Evolutionary conservation across 2,888 invertebrate genomes (phyloP).

Genomic region (Proisotoma minuta): DNA sequence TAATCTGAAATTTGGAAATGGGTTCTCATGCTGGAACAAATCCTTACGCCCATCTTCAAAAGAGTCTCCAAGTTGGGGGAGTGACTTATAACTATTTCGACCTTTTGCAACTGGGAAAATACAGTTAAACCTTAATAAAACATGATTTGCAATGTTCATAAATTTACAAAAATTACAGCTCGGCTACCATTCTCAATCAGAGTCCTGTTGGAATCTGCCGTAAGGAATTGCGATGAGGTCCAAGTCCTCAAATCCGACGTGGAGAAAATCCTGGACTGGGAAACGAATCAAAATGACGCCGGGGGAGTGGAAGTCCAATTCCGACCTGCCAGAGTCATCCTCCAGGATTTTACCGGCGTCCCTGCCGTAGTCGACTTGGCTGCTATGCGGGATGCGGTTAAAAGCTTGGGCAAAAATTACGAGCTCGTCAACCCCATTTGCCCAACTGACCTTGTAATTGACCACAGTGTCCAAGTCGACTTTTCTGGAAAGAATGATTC

Average conservation of each 20-base stretch:
- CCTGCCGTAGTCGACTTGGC: slow-evolving; percentile 99
- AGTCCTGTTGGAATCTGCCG: slow-evolving; percentile 88
- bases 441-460: slow-evolving; percentile 95
- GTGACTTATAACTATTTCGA: slow-evolving; percentile 31
- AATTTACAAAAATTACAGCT: neutral
- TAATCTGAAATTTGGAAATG: neutral
- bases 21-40: slow-evolving; percentile 15
- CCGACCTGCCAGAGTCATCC: slow-evolving; percentile 89
- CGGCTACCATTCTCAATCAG: slow-evolving; percentile 83
- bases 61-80: slow-evolving; percentile 14
- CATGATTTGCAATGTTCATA: too few species aligned
- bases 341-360: slow-evolving; percentile 91
- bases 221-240: slow-evolving; percentile 94
- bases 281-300: slow-evolving; percentile 62
- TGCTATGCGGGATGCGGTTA: slow-evolving; percentile 94
- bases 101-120: slow-evolving; percentile 23
- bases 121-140: slow-evolving; percentile 16
- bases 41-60: slow-evolving; percentile 26
- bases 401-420: slow-evolving; percentile 77
- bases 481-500: slow-evolving; percentile 66
- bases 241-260: slow-evolving; percentile 83
- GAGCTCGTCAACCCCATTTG: slow-evolving; percentile 94
- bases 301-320: slow-evolving; percentile 87
- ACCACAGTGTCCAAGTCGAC: slow-evolving; percentile 97
- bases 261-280: slow-evolving; percentile 82